These are phyloP conservation scores for Synanthedon andrenaeformis DNA, from an alignment of 2,888 invertebrate species.

Conservation along the genomic window DNA sequence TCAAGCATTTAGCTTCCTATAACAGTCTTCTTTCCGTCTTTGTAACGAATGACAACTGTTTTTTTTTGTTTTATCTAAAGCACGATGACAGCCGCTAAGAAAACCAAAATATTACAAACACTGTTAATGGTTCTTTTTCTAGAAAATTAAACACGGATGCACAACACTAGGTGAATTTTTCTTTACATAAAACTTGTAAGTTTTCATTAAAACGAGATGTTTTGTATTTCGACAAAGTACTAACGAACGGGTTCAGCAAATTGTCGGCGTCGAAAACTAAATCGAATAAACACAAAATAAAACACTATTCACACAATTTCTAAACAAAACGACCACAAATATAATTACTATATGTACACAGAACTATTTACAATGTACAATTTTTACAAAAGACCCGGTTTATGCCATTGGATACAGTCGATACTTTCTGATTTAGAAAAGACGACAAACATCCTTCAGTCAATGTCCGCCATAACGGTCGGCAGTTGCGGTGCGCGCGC, in stretches of 20 bases:
- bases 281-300: slow-evolving; percentile 71
- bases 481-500: slow-evolving; percentile 69
- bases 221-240: slow-evolving; percentile 49
- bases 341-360: slow-evolving; percentile 80
- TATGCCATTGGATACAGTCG: slow-evolving; percentile 77
- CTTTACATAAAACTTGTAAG: slow-evolving; percentile 17
- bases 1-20: slow-evolving; percentile 26
- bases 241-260: slow-evolving; percentile 49
- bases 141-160: slow-evolving; percentile 71
- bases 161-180: slow-evolving; percentile 25
- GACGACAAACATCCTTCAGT: slow-evolving; percentile 66
- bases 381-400: slow-evolving; percentile 72
- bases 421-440: slow-evolving; percentile 72
- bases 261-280: slow-evolving; percentile 74
- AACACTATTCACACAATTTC: slow-evolving; percentile 73
- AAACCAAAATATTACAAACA: slow-evolving; percentile 68
- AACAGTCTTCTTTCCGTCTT: slow-evolving; percentile 43
- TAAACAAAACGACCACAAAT: slow-evolving; percentile 74
- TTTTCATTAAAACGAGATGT: slow-evolving; percentile 30
- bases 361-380: slow-evolving; percentile 80
- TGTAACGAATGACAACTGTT: slow-evolving; percentile 45
- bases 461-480: slow-evolving; percentile 68
- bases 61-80: slow-evolving; percentile 33
- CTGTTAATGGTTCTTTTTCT: slow-evolving; percentile 53
- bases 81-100: slow-evolving; percentile 63